Base-by-base conservation (phyloP, 2,797 vertebrate genomes). In the Lacerta bilineata region DNA sequence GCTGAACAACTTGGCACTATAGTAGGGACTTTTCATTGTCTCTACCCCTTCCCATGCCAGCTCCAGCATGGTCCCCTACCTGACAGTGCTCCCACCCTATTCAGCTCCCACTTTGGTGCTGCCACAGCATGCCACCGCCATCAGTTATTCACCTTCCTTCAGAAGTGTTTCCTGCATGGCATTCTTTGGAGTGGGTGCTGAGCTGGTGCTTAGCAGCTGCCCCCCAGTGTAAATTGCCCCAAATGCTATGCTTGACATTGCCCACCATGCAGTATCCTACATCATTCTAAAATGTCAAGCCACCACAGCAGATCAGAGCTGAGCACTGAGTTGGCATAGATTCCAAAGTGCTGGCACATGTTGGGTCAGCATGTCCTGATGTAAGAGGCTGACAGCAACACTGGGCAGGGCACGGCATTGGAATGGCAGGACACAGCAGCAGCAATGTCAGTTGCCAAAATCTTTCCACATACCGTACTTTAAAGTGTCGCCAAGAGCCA, bases 11-110 rank as follows among this genome's bases (percentile, higher is more conserved):
- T 46, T 86, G 85, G 18, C 2, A 86, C 59, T 83, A 75, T 20
- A 43, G 27, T 88, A 3, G 20, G 9, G 77, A 9, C 15, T 66
- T 1, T 74, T 50, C 83, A 5, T 66, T 18, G 91, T 93, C 55
- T 71, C 69, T n/a, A 71, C n/a, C n/a, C 3, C n/a, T 71, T 39
- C 33, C 61, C 61, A 18, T 64, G 61, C 61, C 5, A 64, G 61
- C 17, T 18, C 20, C 20, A 64, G 17, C 61, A 64, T 64, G 61
- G 61, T 18, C 61, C 71, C 69, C 11, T 20, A 18, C 36, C 36
- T 74, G 36, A 33, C 17, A 74, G 15, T 74, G 18, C 20, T 64
- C 6, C 7, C 36, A 20, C 72, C 72, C 72, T 74, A 36, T 13
- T 6, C 33, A 36, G 18, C 18, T 33, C 20, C 71, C 18, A 36